Percentiles rank a stretch among this genome's conserved stretches.
phyloP scores from a whole-genome alignment of 30 jellyfish, hydroid and myxozoan species.

The Chrysaora quinquecirrha region DNA sequence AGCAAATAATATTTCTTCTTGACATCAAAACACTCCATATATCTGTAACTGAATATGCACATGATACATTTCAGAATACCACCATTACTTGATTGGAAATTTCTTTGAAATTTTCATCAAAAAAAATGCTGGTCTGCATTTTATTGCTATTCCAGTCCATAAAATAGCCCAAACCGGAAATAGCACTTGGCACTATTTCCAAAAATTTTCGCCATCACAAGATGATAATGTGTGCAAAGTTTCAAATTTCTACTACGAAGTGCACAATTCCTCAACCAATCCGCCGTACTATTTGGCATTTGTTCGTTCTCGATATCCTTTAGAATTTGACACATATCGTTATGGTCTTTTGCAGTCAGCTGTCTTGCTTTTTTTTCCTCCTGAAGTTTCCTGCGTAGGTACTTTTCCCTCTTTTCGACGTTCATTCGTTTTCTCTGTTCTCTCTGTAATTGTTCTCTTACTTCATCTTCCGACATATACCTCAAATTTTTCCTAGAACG shows the following conservation, averaged over 20 bases:
- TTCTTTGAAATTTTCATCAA: background rate
- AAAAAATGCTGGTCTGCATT: background rate
- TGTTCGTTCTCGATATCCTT: too few species aligned
- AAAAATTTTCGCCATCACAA: background rate
- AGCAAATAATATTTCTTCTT: background rate
- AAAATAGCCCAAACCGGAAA: conserved; percentile 2
- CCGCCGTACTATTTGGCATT: conserved; percentile 7
- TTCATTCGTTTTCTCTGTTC: too few species aligned
- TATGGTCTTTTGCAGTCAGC: too few species aligned
- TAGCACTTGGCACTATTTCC: background rate
- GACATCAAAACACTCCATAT: background rate
- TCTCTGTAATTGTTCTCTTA: too few species aligned
- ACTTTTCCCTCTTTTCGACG: too few species aligned
- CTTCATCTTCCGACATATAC: too few species aligned
- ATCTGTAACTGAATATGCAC: background rate
- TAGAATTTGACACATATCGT: too few species aligned
- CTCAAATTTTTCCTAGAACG: too few species aligned
- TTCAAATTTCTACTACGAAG: background rate
- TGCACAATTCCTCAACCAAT: background rate
- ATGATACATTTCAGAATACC: background rate
- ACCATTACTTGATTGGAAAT: background rate
- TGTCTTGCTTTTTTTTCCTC: too few species aligned
- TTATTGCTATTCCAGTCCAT: background rate
- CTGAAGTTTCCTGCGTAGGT: too few species aligned
- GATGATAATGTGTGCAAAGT: background rate